These are phyloP conservation scores for Sebastes matsubarae DNA, from an alignment of 2,797 vertebrate species.

Conservation along the genomic window DNA sequence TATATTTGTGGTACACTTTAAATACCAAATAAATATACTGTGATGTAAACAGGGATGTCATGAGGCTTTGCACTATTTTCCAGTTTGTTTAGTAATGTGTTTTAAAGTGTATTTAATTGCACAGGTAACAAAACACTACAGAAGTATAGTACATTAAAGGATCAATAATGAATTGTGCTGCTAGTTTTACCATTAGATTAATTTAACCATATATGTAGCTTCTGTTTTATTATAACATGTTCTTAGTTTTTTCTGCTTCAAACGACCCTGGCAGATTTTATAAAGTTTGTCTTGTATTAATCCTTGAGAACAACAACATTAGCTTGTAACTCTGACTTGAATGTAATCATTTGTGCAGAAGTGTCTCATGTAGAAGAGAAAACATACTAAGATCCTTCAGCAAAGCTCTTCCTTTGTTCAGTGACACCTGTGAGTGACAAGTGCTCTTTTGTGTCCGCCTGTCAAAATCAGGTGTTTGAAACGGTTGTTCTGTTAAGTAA, in stretches of 20 bases:
- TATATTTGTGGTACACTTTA: background rate
- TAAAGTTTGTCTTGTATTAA: background rate
- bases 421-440: slow-evolving; percentile 48
- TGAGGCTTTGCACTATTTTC: background rate
- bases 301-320: background rate
- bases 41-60: background rate
- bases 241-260: background rate
- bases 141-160: background rate
- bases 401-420: slow-evolving; percentile 17
- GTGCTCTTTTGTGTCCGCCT: slow-evolving; percentile 10
- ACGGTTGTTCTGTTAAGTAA: background rate
- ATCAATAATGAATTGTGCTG: background rate
- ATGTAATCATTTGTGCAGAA: background rate
- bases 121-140: background rate
- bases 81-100: background rate
- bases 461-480: slow-evolving; percentile 64
- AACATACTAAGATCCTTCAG: background rate
- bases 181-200: background rate
- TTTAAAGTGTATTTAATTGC: background rate
- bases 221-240: background rate
- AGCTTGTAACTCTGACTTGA: background rate
- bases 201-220: background rate
- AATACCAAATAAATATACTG: background rate
- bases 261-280: background rate
- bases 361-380: background rate